Evolutionary conservation across 2,797 vertebrate species (phyloP), one percentile per base, ranked within the genome.

Genomic region (Gymnopithys bicolor): DNA sequence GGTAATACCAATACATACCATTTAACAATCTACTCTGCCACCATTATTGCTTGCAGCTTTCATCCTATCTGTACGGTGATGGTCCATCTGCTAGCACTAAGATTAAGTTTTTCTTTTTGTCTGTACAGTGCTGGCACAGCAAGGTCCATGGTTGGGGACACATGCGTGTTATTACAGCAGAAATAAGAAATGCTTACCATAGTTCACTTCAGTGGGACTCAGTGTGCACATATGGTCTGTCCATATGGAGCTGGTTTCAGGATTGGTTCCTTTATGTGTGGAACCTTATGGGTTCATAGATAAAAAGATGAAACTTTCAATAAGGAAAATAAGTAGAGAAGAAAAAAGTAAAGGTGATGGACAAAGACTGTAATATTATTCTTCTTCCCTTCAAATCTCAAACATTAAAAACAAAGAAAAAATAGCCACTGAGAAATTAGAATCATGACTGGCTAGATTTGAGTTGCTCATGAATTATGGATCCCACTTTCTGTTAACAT

Each of bases 381-480:
- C 33, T 85, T 87, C 70, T 33, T 33, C 25, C 8, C 81, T 85
- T 70, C n/a, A 70, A 33, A 84, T 45, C 62, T 82, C 49, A 69
- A 22, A 82, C 69, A 82, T 78, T 58, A 80, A 55, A 91, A 76
- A 10, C 15, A 75, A 76, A 73, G 7, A 18, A n/a, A 71, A 89
- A 84, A 32, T 41, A 67, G 2, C 33, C 25, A 33, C n/a, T 6
- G 21, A 80, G 62, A 88, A 90, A 78, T 87, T 84, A 45, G 80
- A 84, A 59, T 66, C 37, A 69, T 73, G 68, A 55, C n/a, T 77
- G 48, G 16, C 66, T 92, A 41, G 45, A 52, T 89, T 60, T 71
- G 64, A 84, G 21, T 74, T 81, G 60, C 64, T 96, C 60, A 91
- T 95, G 97, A 94, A 87, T 95, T 95, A 56, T 88, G 71, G 17